Conservation (phyloP, 2,888 invertebrate genomes). For the Agriopis aurantiaria region DNA sequence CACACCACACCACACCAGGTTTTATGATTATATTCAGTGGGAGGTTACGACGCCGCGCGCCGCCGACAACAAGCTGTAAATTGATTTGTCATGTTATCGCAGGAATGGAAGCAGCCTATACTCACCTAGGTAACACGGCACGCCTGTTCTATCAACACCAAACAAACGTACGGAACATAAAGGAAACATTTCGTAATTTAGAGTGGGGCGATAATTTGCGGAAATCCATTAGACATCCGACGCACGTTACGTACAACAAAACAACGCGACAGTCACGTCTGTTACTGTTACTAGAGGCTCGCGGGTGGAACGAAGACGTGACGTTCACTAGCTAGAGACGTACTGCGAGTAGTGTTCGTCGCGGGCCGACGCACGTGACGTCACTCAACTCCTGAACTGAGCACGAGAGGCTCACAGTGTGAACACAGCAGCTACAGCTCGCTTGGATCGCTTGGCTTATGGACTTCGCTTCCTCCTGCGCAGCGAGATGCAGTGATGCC, state of each 20-base stretch:
- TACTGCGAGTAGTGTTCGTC: background rate
- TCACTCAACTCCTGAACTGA: background rate
- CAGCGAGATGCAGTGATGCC: conserved; percentile 21
- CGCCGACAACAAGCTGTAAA: conserved; percentile 9
- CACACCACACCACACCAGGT: background rate
- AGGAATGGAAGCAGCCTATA: conserved; percentile 9
- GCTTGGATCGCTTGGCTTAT: no score
- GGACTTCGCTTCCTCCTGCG: conserved; percentile 1
- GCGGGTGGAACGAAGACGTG: background rate
- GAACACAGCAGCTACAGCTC: background rate
- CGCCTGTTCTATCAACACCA: conserved; percentile 12
- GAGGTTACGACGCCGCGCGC: conserved; percentile 14
- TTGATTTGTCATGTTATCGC: conserved; percentile 29
- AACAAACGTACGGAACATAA: conserved; percentile 5
- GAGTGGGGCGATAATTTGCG: conserved; percentile 6
- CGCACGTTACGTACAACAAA: background rate
- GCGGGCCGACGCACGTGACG: background rate
- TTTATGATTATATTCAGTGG: conserved; percentile 14
- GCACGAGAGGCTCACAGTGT: background rate
- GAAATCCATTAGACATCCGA: background rate
- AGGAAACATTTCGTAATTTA: background rate
- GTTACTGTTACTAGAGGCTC: background rate
- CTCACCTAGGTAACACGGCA: conserved; percentile 3
- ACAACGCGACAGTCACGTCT: conserved; percentile 4
- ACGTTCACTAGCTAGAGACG: background rate